Conservation (phyloP, 1,140 invertebrate species). For the Drosophila repletoides region DNA sequence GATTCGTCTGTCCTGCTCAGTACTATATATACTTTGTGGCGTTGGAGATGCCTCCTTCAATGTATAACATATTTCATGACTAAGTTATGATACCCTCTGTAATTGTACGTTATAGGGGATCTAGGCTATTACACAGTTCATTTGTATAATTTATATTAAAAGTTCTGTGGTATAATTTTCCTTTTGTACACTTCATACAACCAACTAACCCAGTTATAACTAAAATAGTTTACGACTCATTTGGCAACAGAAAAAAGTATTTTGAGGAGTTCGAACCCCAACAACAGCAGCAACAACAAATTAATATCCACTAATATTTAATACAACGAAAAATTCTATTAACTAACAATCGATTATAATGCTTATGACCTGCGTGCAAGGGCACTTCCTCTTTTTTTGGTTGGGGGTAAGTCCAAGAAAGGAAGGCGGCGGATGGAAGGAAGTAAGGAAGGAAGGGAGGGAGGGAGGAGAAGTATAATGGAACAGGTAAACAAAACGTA, state of each 20-base stretch:
- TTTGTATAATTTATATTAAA: no score
- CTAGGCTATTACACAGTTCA: no score
- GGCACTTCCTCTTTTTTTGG: no score
- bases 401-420: background rate
- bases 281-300: slow-evolving; percentile 2
- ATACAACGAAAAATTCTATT: slow-evolving; percentile 53
- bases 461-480: background rate
- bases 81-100: no score
- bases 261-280: slow-evolving; percentile 15
- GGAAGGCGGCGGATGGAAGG: background rate
- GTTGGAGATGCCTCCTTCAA: no score
- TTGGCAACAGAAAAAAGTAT: background rate
- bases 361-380: slow-evolving; percentile 69
- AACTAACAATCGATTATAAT: slow-evolving; percentile 67
- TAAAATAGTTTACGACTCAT: slow-evolving; percentile 11
- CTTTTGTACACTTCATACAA: no score
- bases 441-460: background rate
- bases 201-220: slow-evolving; percentile 1
- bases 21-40: no score
- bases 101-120: no score
- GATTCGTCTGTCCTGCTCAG: no score
- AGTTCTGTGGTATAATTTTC: no score
- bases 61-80: no score
- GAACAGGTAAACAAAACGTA: slow-evolving; percentile 67
- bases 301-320: slow-evolving; percentile 38